These are phyloP conservation scores for Nasua narica DNA, from an alignment of 2,797 vertebrate genomes.

Conservation along the genomic window DNA sequence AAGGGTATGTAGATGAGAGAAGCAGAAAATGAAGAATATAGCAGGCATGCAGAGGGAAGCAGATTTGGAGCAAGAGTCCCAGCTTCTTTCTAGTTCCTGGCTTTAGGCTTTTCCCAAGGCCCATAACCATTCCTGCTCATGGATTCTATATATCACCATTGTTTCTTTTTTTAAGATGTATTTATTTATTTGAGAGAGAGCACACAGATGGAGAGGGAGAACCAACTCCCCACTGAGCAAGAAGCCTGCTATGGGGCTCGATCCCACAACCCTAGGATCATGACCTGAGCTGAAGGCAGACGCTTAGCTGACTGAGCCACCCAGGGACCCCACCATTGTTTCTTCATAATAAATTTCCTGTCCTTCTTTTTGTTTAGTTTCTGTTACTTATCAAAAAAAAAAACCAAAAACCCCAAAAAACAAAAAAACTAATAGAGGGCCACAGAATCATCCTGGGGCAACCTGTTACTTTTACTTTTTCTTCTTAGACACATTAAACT, in stretches of 20 bases:
- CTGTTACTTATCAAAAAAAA: neutral
- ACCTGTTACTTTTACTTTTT: neutral
- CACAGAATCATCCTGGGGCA: neutral
- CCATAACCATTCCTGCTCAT: neutral
- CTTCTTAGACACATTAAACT: neutral
- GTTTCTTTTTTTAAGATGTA: neutral
- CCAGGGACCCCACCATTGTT: neutral
- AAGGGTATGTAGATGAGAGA: neutral
- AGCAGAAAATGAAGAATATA: neutral
- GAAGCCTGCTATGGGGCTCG: too few relatives aligned
- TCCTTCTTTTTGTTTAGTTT: neutral
- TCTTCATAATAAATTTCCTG: neutral
- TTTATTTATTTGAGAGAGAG: too few relatives aligned
- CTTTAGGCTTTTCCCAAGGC: neutral
- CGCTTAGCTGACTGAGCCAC: too few relatives aligned
- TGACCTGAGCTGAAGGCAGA: too few relatives aligned
- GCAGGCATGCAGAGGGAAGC: neutral
- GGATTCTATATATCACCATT: neutral
- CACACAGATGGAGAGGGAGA: too few relatives aligned
- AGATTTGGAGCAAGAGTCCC: neutral
- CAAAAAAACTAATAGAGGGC: neutral
- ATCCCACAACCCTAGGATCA: too few relatives aligned
- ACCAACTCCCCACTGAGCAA: too few relatives aligned
- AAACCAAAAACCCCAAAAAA: neutral
- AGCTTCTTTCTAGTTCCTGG: neutral